A percentile compares a stretch with the other conserved stretches of the same genome.
Conservation (phyloP, 1,140 invertebrate species). For the Oryzaephilus surinamensis region DNA sequence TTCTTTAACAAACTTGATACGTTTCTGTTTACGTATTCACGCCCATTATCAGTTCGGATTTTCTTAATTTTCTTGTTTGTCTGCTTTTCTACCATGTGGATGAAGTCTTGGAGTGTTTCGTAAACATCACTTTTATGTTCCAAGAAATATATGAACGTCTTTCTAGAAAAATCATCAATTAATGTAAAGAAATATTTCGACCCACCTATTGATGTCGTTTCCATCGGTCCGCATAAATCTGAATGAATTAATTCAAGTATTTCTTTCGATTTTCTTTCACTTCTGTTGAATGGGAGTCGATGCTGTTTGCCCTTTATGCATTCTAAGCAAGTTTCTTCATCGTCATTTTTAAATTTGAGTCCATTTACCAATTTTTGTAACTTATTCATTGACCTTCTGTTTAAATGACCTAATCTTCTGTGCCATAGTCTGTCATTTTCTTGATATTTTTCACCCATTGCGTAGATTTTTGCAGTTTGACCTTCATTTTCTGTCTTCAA, state of each 20-base stretch:
- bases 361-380: not conserved
- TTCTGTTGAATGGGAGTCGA: conserved; percentile 1
- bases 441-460: not conserved
- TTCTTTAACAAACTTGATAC: conserved; percentile 23
- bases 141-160: conserved; percentile 32
- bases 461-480: not conserved
- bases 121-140: conserved; percentile 22
- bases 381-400: conserved; percentile 21
- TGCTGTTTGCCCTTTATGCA: conserved; percentile 1
- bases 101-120: conserved; percentile 30
- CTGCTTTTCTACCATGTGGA: conserved; percentile 29
- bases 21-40: conserved; percentile 25
- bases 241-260: conserved; percentile 19
- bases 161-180: conserved; percentile 34
- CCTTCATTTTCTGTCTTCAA: not conserved
- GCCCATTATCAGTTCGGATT: conserved; percentile 32
- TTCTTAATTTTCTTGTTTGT: conserved; percentile 23
- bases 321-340: not conserved
- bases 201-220: conserved; percentile 26
- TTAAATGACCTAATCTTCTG: conserved; percentile 19
- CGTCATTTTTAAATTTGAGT: not conserved
- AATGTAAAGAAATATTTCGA: conserved; percentile 35
- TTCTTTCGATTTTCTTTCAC: not conserved
- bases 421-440: conserved; percentile 19
- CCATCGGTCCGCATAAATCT: conserved; percentile 34